Evolutionary conservation across 2,888 invertebrate genomes (phyloP).

Genomic region (Drosophila kuntzei): DNA sequence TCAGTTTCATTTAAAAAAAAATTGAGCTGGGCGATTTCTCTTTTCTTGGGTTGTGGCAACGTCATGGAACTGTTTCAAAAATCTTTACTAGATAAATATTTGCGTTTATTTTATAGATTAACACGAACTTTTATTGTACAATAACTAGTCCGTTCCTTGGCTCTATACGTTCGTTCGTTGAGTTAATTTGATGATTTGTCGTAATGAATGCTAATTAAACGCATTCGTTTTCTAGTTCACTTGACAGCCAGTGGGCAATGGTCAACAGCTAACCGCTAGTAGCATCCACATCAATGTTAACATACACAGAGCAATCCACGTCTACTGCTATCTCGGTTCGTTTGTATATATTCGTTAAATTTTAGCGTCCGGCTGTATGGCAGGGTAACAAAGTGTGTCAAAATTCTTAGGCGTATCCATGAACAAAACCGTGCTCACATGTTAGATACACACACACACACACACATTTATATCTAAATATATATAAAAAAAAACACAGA

Average conservation of each 20-base stretch:
- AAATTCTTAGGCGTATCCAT: conserved; percentile 70
- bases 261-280: conserved; percentile 27
- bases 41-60: conserved; percentile 29
- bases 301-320: conserved; percentile 37
- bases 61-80: conserved; percentile 75
- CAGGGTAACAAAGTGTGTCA: conserved; percentile 76
- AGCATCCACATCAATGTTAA: conserved; percentile 40
- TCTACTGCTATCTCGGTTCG: conserved; percentile 20
- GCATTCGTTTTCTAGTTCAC: conserved; percentile 80
- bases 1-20: conserved; percentile 1
- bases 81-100: conserved; percentile 68
- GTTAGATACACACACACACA: conserved; percentile 6
- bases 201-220: conserved; percentile 83
- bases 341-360: conserved; percentile 45
- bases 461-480: conserved; percentile 3
- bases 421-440: conserved; percentile 59
- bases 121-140: conserved; percentile 65
- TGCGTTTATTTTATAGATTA: conserved; percentile 78
- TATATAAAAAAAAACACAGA: conserved; percentile 32
- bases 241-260: conserved; percentile 51
- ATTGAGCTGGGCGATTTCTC: conserved; percentile 49
- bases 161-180: conserved; percentile 35
- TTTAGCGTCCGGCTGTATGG: conserved; percentile 18
- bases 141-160: conserved; percentile 58
- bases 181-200: conserved; percentile 79